A percentile compares a stretch with the other conserved stretches of the same genome.
Conservation (phyloP, 1,140 invertebrate genomes). For the Drosophila nasuta region DNA sequence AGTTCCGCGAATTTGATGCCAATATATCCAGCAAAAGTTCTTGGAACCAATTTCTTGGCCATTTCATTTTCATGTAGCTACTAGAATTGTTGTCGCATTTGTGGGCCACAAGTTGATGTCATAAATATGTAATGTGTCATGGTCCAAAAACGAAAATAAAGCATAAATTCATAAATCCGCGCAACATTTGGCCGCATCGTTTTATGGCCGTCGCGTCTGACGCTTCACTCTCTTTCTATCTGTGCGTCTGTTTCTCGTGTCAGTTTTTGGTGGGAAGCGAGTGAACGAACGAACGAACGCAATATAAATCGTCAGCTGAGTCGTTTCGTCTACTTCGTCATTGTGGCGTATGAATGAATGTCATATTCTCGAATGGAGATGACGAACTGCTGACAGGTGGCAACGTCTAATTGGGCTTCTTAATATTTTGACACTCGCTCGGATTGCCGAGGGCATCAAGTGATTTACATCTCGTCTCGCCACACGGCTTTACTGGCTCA, state of each 20-base stretch:
- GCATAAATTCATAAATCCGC: constrained; percentile 57
- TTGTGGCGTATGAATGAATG: constrained; percentile 76
- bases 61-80: neutral
- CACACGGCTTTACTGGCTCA: constrained; percentile 49
- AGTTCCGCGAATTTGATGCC: neutral
- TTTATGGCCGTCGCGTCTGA: constrained; percentile 37
- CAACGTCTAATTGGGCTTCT: constrained; percentile 84
- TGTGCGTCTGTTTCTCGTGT: neutral
- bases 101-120: constrained; percentile 17
- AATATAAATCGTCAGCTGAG: constrained; percentile 61
- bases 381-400: constrained; percentile 85
- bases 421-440: constrained; percentile 80
- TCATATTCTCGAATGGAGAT: constrained; percentile 77
- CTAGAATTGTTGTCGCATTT: constrained; percentile 7
- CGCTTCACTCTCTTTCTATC: neutral
- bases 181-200: constrained; percentile 45
- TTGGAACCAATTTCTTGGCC: constrained; percentile 9
- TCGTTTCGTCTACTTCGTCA: constrained; percentile 75
- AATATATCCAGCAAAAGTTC: constrained; percentile 1
- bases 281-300: constrained; percentile 1
- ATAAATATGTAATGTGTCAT: constrained; percentile 33
- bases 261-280: neutral
- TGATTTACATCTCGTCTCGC: constrained; percentile 58
- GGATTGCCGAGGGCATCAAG: constrained; percentile 46
- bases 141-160: constrained; percentile 41